A percentile compares a stretch with the other conserved stretches of the same genome.
These are phyloP conservation scores for Proisotoma minuta DNA, from an alignment of 2,888 invertebrate genomes.

Conservation along the genomic window DNA sequence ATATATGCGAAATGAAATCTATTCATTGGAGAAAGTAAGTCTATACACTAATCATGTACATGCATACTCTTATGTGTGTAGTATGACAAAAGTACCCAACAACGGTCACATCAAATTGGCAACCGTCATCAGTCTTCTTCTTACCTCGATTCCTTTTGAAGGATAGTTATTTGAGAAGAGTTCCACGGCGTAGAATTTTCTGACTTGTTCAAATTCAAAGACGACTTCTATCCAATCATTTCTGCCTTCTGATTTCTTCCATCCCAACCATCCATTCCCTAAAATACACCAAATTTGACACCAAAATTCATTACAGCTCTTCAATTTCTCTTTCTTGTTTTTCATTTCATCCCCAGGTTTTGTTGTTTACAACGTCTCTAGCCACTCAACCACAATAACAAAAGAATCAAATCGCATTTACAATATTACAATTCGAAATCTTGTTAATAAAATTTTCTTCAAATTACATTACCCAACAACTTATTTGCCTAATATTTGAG, in stretches of 20 bases:
- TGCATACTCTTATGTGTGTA: too few species aligned
- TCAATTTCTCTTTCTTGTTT: background rate
- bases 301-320: constrained; percentile 9
- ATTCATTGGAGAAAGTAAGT: too few species aligned
- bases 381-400: background rate
- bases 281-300: constrained; percentile 46
- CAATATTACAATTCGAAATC: too few species aligned
- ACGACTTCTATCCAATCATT: constrained; percentile 66
- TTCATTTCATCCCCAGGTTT: background rate
- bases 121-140: too few species aligned
- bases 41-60: too few species aligned
- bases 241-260: constrained; percentile 65
- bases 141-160: constrained; percentile 69
- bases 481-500: too few species aligned
- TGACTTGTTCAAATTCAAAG: constrained; percentile 66
- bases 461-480: too few species aligned
- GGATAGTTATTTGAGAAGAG: constrained; percentile 73
- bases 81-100: too few species aligned
- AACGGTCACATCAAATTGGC: too few species aligned
- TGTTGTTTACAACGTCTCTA: background rate
- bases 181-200: constrained; percentile 70
- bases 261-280: constrained; percentile 81
- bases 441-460: too few species aligned
- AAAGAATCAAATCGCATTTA: too few species aligned
- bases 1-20: too few species aligned